Percentiles rank a stretch among this genome's conserved stretches.
Conservation (phyloP, 1,140 invertebrate genomes). For the Drosophila pruinosa region DNA sequence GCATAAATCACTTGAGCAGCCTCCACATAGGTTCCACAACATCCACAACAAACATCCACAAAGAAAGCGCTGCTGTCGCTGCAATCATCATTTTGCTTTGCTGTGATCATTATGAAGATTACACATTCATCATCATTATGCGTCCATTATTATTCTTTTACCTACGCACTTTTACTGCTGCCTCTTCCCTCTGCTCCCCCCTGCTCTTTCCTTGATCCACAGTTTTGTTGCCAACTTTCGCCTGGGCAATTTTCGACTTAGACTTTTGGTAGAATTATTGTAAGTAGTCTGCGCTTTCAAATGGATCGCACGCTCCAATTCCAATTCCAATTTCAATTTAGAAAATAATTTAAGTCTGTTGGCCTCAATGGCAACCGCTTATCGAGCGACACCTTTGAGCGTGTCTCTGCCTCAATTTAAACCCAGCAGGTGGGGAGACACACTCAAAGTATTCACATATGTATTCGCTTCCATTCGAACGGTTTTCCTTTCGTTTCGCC, state of each 20-base stretch:
- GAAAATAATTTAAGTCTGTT: constrained; percentile 5
- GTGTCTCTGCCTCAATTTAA: constrained; percentile 20
- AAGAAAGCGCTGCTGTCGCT: constrained; percentile 55
- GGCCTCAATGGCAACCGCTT: constrained; percentile 4
- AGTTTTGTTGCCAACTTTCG: constrained; percentile 66
- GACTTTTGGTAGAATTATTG: constrained; percentile 27
- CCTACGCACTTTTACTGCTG: constrained; percentile 74
- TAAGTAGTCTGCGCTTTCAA: constrained; percentile 1
- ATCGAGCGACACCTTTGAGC: constrained; percentile 32
- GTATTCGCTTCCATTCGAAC: background rate
- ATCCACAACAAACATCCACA: background rate
- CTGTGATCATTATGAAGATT: constrained; percentile 59
- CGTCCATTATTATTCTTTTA: constrained; percentile 48
- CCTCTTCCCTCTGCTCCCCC: background rate
- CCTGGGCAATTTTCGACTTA: constrained; percentile 25
- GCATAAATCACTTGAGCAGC: constrained; percentile 61
- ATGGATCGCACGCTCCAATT: constrained; percentile 69
- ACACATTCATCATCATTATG: constrained; percentile 76
- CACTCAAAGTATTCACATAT: background rate
- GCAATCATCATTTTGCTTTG: constrained; percentile 33
- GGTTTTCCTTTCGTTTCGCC: constrained; percentile 2
- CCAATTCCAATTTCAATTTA: constrained; percentile 21
- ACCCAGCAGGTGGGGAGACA: background rate
- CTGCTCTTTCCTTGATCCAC: background rate
- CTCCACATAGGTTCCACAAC: constrained; percentile 8